Conservation (phyloP, 1,140 invertebrate species). For the Zaprionus taronus region DNA sequence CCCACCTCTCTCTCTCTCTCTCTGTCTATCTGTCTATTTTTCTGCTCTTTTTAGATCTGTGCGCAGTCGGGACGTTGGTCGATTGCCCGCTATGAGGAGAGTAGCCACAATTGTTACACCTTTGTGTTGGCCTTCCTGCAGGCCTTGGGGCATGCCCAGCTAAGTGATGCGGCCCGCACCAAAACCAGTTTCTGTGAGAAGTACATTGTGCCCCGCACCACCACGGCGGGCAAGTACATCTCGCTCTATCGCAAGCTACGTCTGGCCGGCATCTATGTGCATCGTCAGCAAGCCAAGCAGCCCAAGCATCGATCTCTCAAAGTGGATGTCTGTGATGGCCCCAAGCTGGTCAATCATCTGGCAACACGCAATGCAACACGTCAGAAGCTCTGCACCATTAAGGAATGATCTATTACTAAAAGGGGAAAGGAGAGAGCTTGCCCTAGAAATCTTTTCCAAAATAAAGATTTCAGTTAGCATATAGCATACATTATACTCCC, state of each 20-base stretch:
- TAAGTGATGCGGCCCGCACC: conserved; percentile 88
- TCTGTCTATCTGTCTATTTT: background rate
- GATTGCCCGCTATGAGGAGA: conserved; percentile 89
- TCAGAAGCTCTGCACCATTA: conserved; percentile 76
- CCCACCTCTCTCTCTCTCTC: background rate
- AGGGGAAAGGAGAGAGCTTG: background rate
- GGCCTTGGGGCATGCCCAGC: conserved; percentile 87
- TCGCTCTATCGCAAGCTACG: conserved; percentile 90
- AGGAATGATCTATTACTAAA: conserved; percentile 52
- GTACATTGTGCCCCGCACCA: conserved; percentile 90
- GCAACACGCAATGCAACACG: conserved; percentile 48
- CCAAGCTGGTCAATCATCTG: conserved; percentile 44
- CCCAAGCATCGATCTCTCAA: conserved; percentile 24
- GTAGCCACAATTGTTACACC: conserved; percentile 91
- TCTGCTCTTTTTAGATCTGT: conserved; percentile 85
- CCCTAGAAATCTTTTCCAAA: conserved; percentile 7
- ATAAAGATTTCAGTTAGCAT: background rate
- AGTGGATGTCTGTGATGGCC: conserved; percentile 26
- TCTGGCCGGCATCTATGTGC: conserved; percentile 85
- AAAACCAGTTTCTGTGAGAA: conserved; percentile 88
- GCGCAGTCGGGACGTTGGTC: conserved; percentile 88
- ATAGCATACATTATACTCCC: background rate
- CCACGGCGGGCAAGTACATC: conserved; percentile 92
- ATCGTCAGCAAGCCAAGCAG: conserved; percentile 74
- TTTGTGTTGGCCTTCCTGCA: conserved; percentile 91